Evolutionary conservation across 2,113 vertebrate genomes (phyloP).

Genomic region (Vulpes lagopus): DNA sequence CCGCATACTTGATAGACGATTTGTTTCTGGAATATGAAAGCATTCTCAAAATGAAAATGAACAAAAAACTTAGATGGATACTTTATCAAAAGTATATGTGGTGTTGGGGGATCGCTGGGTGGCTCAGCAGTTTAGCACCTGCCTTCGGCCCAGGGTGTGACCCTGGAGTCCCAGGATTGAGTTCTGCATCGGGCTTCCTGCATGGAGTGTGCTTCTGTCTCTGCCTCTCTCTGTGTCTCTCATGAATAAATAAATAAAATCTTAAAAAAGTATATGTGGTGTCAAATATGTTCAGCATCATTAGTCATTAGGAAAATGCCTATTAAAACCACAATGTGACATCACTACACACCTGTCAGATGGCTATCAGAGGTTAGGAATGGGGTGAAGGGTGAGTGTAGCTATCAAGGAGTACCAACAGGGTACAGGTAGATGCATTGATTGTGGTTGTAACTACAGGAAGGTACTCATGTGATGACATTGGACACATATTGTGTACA

Average conservation of each 20-base stretch:
- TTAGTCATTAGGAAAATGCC: background rate
- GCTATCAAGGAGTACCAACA: background rate
- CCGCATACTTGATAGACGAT: background rate
- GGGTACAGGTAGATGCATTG: background rate
- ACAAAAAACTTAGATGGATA: background rate
- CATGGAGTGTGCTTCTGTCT: too few species aligned
- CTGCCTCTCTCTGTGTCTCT: too few species aligned
- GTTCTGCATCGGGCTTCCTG: too few species aligned
- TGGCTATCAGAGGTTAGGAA: background rate
- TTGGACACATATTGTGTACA: background rate
- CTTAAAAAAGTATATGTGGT: background rate
- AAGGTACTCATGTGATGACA: background rate
- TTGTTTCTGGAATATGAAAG: background rate
- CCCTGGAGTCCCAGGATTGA: too few species aligned
- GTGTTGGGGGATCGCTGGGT: background rate
- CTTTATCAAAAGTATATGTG: background rate
- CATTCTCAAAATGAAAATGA: background rate
- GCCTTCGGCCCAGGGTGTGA: too few species aligned
- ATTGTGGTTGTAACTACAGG: background rate
- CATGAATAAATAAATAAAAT: too few species aligned
- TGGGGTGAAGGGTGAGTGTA: background rate
- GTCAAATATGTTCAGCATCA: background rate
- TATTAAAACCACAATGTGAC: background rate
- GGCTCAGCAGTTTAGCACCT: too few species aligned
- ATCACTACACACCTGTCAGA: background rate